These are phyloP conservation scores for Schizopygopsis malacanthus DNA, from an alignment of 2,797 vertebrate genomes.

Conservation along the genomic window DNA sequence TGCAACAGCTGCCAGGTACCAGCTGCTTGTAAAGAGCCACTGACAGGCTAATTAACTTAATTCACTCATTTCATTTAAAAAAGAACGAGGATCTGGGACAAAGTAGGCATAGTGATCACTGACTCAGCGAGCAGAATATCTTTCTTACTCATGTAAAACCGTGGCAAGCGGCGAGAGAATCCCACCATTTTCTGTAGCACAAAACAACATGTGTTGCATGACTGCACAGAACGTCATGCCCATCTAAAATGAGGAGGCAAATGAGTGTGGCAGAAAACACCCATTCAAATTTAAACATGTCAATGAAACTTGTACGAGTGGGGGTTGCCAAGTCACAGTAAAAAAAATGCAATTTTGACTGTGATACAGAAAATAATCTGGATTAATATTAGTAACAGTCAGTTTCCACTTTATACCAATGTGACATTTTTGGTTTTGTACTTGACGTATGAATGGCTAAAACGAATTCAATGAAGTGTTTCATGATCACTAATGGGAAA, in stretches of 20 bases:
- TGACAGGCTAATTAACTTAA: constrained; percentile 35
- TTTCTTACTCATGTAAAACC: not conserved
- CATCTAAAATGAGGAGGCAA: not conserved
- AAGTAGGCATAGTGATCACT: not conserved
- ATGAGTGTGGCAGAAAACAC: not conserved
- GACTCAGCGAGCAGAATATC: not conserved
- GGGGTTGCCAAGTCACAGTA: not conserved
- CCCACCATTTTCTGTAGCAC: not conserved
- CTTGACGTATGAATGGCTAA: not conserved
- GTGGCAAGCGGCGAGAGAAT: not conserved
- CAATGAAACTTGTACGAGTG: not conserved
- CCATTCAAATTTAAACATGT: constrained; percentile 1
- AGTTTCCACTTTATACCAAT: not conserved
- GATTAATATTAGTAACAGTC: too few relatives aligned
- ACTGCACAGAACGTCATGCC: not conserved
- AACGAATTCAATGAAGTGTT: not conserved
- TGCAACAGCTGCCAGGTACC: constrained; percentile 33
- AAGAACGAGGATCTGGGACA: not conserved
- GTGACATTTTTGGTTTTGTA: not conserved
- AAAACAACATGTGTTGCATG: not conserved
- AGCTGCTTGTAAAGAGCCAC: constrained; percentile 33
- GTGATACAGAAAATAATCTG: not conserved
- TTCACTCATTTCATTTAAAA: constrained; percentile 15
- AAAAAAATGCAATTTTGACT: not conserved
- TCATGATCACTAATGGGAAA: not conserved